Evolutionary conservation across 2,113 vertebrate genomes (phyloP).

Genomic region (Sylvilagus bachmani): DNA sequence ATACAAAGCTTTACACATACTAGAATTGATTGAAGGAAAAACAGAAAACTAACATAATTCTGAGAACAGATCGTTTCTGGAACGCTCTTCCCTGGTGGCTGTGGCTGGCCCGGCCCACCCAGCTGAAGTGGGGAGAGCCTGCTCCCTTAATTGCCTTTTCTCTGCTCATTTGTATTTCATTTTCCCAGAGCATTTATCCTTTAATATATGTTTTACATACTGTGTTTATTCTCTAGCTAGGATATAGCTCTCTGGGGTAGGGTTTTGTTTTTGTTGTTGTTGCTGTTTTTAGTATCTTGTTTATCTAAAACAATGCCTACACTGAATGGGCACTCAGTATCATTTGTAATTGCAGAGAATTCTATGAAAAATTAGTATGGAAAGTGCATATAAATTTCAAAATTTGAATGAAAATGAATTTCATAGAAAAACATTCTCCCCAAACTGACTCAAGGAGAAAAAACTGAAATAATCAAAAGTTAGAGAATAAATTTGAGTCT

Average conservation of each 20-base stretch:
- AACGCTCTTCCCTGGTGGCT: background rate
- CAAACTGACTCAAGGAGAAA: background rate
- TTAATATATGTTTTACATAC: background rate
- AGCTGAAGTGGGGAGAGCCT: background rate
- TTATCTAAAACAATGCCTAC: background rate
- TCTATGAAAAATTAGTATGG: background rate
- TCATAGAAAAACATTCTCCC: conserved; percentile 6
- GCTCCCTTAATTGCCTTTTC: background rate
- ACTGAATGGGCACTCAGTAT: background rate
- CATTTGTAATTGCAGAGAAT: background rate
- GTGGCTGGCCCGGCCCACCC: no score
- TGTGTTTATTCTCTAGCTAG: background rate
- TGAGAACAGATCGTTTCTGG: background rate
- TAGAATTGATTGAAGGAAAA: background rate
- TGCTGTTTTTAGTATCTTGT: background rate
- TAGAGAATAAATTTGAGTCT: background rate
- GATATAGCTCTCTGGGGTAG: background rate
- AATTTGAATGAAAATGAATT: conserved; percentile 2
- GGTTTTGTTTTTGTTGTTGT: background rate
- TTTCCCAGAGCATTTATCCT: background rate
- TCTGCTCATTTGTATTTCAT: background rate
- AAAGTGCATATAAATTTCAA: background rate
- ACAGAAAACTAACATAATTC: background rate
- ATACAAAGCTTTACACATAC: background rate
- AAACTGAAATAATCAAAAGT: background rate